Evolutionary conservation across 2,113 vertebrate genomes (phyloP).

Genomic region (Alaudala cheleensis): DNA sequence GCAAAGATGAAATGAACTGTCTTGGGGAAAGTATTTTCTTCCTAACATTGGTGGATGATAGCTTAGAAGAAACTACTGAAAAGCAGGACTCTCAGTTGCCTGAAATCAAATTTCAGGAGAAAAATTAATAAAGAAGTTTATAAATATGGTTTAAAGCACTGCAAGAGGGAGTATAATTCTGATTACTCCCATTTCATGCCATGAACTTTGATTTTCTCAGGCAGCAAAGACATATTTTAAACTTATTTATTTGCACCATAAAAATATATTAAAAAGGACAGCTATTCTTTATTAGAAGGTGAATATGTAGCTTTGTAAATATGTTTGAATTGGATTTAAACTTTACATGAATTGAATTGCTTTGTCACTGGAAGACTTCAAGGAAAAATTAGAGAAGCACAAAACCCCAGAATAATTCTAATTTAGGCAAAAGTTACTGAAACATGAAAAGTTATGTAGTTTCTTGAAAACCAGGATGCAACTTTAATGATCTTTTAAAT

Average conservation of each 20-base stretch:
- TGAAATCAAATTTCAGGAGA: background rate
- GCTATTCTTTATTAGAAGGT: background rate
- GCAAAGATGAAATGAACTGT: background rate
- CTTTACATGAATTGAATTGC: background rate
- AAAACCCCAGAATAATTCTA: background rate
- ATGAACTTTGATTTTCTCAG: background rate
- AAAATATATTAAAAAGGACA: background rate
- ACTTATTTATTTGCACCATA: background rate
- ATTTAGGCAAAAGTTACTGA: background rate
- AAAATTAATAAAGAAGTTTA: background rate
- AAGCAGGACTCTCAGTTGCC: background rate
- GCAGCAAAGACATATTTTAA: background rate
- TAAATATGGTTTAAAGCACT: background rate
- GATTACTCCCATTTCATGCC: background rate
- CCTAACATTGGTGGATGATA: background rate
- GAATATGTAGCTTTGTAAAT: background rate
- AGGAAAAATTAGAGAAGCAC: background rate
- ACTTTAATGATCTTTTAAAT: background rate
- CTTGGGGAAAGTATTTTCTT: background rate
- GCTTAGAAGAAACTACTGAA: background rate
- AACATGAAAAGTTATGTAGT: background rate
- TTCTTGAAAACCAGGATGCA: background rate
- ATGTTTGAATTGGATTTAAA: background rate
- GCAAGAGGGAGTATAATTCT: background rate
- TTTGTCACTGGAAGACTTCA: background rate